Base-by-base conservation (phyloP, 2,888 invertebrate genomes). In the Platycheirus rosarum region DNA sequence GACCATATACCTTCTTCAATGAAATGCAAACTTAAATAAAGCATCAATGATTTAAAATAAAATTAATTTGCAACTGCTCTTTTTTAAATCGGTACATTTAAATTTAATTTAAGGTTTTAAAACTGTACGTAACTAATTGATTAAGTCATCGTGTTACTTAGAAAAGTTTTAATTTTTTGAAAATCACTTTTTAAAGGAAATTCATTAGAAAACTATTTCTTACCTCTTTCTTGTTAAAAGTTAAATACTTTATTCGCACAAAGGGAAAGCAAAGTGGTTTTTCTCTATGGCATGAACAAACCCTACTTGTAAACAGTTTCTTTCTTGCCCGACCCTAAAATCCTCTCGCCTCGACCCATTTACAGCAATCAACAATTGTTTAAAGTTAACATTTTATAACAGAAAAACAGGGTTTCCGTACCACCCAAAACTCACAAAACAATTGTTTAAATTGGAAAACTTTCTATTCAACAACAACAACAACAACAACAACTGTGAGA, bases 381-480 rank as follows among this genome's bases (percentile, higher is more conserved):
- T 65, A 8, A 20, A 51, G 46, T 37, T 62, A 62, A 40, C 46
- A 62, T 69, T 26, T 63, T 13, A n/a, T n/a, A 16, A 29, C 37
- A 57, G 55, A 32, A 42, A 32, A 53, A 9, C n/a, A n/a, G 11
- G 8, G 14, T 23, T 55, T 40, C 16, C 8, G 13, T 13, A 1
- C 35, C 37, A 37, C 48, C 16, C 14, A 23, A 16, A 20, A 49
- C 18, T 65, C 20, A 42, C 32, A 55, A 65, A 40, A 63, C 37
- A 65, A 70, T 42, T 68, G 69, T 51, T 69, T 7, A 62, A 65
- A 80, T 80, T 80, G 70, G 65, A 76, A 76, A 80, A 80, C 60
- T 76, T 80, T 75, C 40, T 29, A 66, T 20, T 53, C 53, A 48
- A 48, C 42, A 16, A 51, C 6, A 32, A 51, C 51, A 49, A 11